These are phyloP conservation scores for Phocides pigmalion DNA, from an alignment of 1,140 invertebrate species.

Conservation along the genomic window DNA sequence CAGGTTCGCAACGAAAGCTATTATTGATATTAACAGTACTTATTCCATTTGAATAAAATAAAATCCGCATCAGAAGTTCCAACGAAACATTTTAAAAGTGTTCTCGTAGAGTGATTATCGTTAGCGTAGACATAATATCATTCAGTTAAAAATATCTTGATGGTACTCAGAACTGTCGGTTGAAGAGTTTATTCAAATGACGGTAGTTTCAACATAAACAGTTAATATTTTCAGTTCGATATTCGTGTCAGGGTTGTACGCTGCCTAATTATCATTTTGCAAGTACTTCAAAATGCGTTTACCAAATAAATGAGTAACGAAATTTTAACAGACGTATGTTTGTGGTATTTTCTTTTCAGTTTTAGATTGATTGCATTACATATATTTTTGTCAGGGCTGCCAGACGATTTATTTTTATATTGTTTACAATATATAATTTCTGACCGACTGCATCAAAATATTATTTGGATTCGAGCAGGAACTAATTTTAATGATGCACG, in stretches of 20 bases:
- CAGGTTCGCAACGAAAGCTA: constrained; percentile 2
- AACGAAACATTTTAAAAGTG: constrained; percentile 27
- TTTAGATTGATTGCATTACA: neutral
- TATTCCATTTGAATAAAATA: constrained; percentile 30
- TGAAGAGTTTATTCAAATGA: constrained; percentile 30
- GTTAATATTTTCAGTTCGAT: constrained; percentile 34
- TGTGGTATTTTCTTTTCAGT: neutral
- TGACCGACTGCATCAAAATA: constrained; percentile 1
- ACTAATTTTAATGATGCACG: neutral
- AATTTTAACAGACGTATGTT: neutral
- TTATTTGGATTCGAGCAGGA: neutral
- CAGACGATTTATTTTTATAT: neutral
- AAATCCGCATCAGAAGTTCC: constrained; percentile 20
- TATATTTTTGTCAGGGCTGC: neutral
- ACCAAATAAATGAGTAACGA: constrained; percentile 11
- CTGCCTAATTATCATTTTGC: constrained; percentile 23
- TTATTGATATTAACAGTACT: constrained; percentile 18
- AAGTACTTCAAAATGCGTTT: neutral
- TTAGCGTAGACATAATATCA: constrained; percentile 32
- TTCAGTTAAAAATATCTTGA: constrained; percentile 35
- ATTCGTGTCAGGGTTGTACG: constrained; percentile 27
- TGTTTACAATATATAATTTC: constrained; percentile 3
- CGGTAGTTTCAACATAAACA: constrained; percentile 33
- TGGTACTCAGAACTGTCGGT: constrained; percentile 30
- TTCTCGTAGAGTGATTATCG: constrained; percentile 30